Percentiles rank a stretch among this genome's conserved stretches.
phyloP scores from a whole-genome alignment of 2,888 invertebrate genomes.

The Piscicola geometra region DNA sequence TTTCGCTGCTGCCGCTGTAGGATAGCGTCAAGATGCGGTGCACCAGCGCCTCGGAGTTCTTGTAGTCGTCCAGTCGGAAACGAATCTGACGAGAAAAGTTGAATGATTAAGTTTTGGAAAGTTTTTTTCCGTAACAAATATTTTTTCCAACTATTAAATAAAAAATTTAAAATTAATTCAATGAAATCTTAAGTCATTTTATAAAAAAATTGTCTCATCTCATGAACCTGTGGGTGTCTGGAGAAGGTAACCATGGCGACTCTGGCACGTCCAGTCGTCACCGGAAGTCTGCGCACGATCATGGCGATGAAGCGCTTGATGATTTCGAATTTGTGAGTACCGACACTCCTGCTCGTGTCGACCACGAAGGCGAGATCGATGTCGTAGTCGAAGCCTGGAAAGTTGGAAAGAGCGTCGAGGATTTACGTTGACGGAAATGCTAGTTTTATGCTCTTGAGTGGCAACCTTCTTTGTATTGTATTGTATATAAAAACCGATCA shows the following conservation, averaged over 20 bases:
- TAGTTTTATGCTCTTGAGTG: too few relatives aligned
- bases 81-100: neutral
- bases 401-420: neutral
- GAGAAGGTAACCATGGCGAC: slow-evolving; percentile 41
- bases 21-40: slow-evolving; percentile 45
- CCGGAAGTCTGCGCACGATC: slow-evolving; percentile 37
- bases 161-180: too few relatives aligned
- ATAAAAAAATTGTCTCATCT: too few relatives aligned
- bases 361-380: slow-evolving; percentile 51
- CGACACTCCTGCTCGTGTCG: slow-evolving; percentile 42
- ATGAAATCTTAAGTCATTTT: too few relatives aligned
- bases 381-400: slow-evolving; percentile 46
- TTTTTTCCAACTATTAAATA: neutral
- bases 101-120: neutral
- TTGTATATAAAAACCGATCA: too few relatives aligned
- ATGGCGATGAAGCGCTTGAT: slow-evolving; percentile 37
- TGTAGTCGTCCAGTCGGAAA: slow-evolving; percentile 42
- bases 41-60: slow-evolving; percentile 43
- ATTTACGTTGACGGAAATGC: neutral
- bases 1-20: slow-evolving; percentile 47
- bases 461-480: too few relatives aligned
- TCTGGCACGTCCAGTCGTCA: slow-evolving; percentile 37
- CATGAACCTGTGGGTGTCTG: slow-evolving; percentile 27
- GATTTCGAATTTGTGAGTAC: slow-evolving; percentile 39
- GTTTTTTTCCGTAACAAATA: neutral